These are phyloP conservation scores for Tauraco hartlaubi DNA, from an alignment of 2,797 vertebrate genomes.

Conservation along the genomic window DNA sequence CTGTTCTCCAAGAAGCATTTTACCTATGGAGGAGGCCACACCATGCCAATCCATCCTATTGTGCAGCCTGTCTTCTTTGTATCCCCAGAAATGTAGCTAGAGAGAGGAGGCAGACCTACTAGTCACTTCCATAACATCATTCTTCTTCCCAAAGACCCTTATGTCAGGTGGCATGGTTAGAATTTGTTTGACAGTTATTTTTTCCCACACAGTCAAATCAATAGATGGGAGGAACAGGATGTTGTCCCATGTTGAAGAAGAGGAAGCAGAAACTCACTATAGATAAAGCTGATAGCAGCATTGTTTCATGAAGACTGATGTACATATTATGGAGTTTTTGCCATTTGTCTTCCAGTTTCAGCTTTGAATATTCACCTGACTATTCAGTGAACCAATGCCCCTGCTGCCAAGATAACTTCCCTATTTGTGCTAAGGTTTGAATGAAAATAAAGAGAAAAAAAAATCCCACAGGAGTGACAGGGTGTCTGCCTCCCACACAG, in stretches of 20 bases:
- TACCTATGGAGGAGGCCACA: not conserved
- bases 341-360: not conserved
- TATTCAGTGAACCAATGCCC: not conserved
- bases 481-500: not conserved
- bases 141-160: not conserved
- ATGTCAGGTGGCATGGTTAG: not conserved
- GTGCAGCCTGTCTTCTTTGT: not conserved
- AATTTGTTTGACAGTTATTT: not conserved
- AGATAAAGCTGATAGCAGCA: not conserved
- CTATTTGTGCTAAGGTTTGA: not conserved
- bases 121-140: not conserved
- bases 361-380: not conserved
- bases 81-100: not conserved
- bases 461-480: not conserved
- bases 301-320: not conserved
- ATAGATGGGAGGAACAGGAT: not conserved
- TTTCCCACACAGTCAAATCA: not conserved
- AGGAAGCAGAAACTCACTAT: not conserved
- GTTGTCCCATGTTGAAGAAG: not conserved
- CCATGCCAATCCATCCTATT: accelerated
- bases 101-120: not conserved
- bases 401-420: not conserved
- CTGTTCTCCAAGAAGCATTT: not conserved
- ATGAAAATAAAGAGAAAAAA: not conserved
- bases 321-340: not conserved